Evolutionary conservation across 2,888 invertebrate genomes (phyloP), one percentile per base, ranked within the genome.

Genomic region (Pseudoips prasinana): DNA sequence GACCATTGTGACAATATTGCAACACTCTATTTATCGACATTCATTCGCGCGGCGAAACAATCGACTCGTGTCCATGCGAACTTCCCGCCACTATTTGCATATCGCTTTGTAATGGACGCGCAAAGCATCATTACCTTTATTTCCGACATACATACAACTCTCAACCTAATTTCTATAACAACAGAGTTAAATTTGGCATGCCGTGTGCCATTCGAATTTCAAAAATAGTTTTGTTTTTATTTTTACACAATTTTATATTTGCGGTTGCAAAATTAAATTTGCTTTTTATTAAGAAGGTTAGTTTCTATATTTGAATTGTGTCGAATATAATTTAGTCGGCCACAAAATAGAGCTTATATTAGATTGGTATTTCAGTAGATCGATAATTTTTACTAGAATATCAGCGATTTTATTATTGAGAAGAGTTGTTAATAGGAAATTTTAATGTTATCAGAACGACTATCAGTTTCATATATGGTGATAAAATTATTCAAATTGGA

Each of bases 31-130:
- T 52, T 60, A 67, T 67, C 58, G 64, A 58, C 58, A 47, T 59
- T 52, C 46, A 52, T 65, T 64, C 64, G 56, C 58, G 58, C 59
- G 48, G 28, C 8, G 28, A 49, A 64, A 67, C 65, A 64, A 67
- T 69, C 49, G 58, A 52, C 29, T 50, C 44, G 53, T 58, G 59
- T 51, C 61, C 67, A 64, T 69, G 69, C 51, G 67, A 69, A 69
- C 46, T 60, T 65, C 58, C 64, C 59, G 52, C 33, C 49, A 44
- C 39, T 57, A 70, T 70, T 70, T 70, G 63, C 70, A 70, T 70
- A 65, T 52, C 33, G 58, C 56, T 59, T 61, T 61, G 59, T 61
- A 36, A 39, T 38, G 32, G 30, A 33, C 36, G 17, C 17, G 10
- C 32, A 23, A 7, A 26, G 10, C 8, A 27, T 36, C 18, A 34